Percentiles rank a stretch among this genome's conserved stretches.
Evolutionary conservation across 2,797 vertebrate species (phyloP).

Genomic region (Syngnathus rostellatus): DNA sequence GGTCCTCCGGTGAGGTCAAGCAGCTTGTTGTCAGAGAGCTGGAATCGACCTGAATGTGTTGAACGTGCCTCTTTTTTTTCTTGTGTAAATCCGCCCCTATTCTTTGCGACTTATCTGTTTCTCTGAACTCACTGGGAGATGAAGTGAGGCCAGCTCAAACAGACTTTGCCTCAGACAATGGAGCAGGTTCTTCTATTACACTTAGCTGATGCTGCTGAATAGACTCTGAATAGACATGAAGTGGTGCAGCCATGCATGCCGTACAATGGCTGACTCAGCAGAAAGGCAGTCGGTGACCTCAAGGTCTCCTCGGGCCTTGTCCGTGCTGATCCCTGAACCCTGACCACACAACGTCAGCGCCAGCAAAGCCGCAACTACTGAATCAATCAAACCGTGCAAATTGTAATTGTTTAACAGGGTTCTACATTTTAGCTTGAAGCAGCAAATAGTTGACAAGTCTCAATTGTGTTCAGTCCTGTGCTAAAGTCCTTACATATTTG

Average conservation of each 20-base stretch:
- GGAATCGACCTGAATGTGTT: conserved; percentile 42
- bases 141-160: conserved; percentile 58
- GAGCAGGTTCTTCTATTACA: conserved; percentile 41
- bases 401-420: conserved; percentile 2
- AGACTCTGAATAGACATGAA: conserved; percentile 45
- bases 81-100: conserved; percentile 53
- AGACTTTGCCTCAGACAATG: conserved; percentile 51
- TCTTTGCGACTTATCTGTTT: conserved; percentile 48
- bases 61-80: conserved; percentile 49
- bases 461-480: neutral
- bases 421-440: neutral
- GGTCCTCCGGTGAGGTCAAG: conserved; percentile 33
- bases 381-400: conserved; percentile 13
- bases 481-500: neutral
- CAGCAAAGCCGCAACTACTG: conserved; percentile 9
- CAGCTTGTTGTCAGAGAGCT: conserved; percentile 28
- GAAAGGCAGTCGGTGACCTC: conserved; percentile 50
- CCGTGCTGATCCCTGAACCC: conserved; percentile 47
- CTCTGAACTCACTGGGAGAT: conserved; percentile 59
- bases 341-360: conserved; percentile 29
- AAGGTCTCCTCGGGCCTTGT: conserved; percentile 29
- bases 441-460: neutral
- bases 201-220: conserved; percentile 52
- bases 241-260: conserved; percentile 44
- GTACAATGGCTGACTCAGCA: conserved; percentile 54